Conservation (phyloP, 2,797 vertebrate genomes). For the Diceros bicornis region DNA sequence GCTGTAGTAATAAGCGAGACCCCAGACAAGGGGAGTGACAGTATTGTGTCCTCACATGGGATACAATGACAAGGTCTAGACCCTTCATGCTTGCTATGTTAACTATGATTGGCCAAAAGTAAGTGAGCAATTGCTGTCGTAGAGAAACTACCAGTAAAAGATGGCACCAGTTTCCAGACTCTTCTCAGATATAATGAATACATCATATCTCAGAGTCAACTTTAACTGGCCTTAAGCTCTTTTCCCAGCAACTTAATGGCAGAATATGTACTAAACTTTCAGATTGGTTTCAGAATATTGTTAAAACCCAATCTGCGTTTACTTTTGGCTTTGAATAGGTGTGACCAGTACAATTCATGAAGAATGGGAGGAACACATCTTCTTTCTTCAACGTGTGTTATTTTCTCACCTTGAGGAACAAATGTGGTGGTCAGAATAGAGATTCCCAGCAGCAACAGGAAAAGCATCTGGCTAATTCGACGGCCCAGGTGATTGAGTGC, state of each 20-base stretch:
- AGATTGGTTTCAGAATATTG: neutral
- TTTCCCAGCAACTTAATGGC: neutral
- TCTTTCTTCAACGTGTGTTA: neutral
- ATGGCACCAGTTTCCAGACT: neutral
- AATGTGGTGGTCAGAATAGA: neutral
- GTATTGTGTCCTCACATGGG: neutral
- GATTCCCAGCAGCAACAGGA: neutral
- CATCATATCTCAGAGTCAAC: too few species aligned
- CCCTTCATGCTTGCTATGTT: neutral
- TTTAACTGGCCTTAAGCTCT: too few species aligned
- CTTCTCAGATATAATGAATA: neutral
- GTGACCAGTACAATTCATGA: too few species aligned
- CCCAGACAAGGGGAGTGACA: neutral
- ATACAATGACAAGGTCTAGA: neutral
- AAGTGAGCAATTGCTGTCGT: neutral
- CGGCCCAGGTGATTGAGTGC: constrained; percentile 41
- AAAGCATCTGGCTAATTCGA: neutral
- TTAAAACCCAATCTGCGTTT: neutral
- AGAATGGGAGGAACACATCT: neutral
- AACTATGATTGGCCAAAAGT: neutral
- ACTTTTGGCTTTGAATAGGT: neutral
- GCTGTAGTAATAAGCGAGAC: neutral
- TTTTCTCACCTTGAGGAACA: constrained; percentile 68
- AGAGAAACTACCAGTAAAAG: neutral
- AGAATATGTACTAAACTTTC: neutral